Base-by-base conservation (phyloP, 2,888 invertebrate species). In the Mythimna impura region DNA sequence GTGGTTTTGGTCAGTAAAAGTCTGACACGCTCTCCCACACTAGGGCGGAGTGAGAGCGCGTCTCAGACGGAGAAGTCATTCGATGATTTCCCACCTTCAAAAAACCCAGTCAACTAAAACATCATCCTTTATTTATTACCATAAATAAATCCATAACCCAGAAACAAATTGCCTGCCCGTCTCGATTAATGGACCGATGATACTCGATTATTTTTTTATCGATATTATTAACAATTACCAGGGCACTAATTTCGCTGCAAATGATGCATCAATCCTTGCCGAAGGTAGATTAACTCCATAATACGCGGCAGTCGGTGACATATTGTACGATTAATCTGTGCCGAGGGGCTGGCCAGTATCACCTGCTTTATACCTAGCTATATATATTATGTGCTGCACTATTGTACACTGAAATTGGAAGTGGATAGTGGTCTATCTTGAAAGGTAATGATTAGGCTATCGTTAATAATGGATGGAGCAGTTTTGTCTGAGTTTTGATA, bases 311-410 rank as follows among this genome's bases (percentile, higher is more conserved):
- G 87, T 84, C 88, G 87, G 89, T 89, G 92, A 90, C 89, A 91
- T 92, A 93, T 91, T 85, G 88, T 84, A 77, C 83, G 89, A 90
- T 91, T 91, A 92, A 88, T 89, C 89, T 87, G 84, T 80, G 86
- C 87, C 85, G 83, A 76, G 81, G 84, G 75, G 71, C 70, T 66
- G 70, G 40, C 20, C 60, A 40, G 60, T 14, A 61, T 61, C 60
- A 60, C 60, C 60, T 60, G 60, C 36, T n/a, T 20, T 22, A 14
- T 61, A 2, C 40, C 36, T 36, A 58, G n/a, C n/a, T n/a, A 36
- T 20, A 34, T n/a, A 36, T n/a, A 58, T 58, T 60, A 58, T 58
- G n/a, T 60, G 36, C 6, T 36, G 60, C 60, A 40, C 36, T 60
- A 60, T 60, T 60, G 60, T 60, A n/a, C 7, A 36, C 60, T 60